These are phyloP conservation scores for Lathronympha strigana DNA, from an alignment of 2,888 invertebrate genomes.

Conservation along the genomic window DNA sequence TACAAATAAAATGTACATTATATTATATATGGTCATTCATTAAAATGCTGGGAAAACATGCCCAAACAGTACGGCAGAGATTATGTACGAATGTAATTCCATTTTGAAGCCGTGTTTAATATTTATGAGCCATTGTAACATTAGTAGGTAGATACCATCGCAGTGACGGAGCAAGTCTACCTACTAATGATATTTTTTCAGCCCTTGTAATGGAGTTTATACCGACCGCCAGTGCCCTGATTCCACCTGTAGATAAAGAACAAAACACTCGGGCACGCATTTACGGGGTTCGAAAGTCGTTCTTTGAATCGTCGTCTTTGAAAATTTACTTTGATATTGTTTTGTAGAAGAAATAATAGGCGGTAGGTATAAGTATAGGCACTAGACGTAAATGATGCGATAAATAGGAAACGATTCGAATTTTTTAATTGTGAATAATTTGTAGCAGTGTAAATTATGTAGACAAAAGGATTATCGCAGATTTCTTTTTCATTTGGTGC, in stretches of 20 bases:
- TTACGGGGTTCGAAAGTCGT: not conserved
- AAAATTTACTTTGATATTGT: conserved; percentile 1
- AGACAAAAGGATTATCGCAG: no score
- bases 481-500: no score
- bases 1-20: not conserved
- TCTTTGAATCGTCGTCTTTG: conserved; percentile 1
- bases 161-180: conserved; percentile 28
- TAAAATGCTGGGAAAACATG: conserved; percentile 1
- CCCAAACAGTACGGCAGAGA: conserved; percentile 1
- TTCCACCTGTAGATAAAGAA: conserved; percentile 15
- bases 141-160: conserved; percentile 24
- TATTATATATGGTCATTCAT: not conserved
- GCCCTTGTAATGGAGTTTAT: conserved; percentile 22
- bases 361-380: no score
- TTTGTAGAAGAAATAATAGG: not conserved
- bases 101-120: conserved; percentile 17
- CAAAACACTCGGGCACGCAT: not conserved
- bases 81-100: conserved; percentile 10
- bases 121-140: conserved; percentile 29
- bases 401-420: no score
- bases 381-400: no score
- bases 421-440: no score
- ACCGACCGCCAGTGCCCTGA: conserved; percentile 13
- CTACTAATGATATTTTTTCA: conserved; percentile 37
- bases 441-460: no score